phyloP scores from a whole-genome alignment of 2,888 invertebrate species.

The Alcis repandata region DNA sequence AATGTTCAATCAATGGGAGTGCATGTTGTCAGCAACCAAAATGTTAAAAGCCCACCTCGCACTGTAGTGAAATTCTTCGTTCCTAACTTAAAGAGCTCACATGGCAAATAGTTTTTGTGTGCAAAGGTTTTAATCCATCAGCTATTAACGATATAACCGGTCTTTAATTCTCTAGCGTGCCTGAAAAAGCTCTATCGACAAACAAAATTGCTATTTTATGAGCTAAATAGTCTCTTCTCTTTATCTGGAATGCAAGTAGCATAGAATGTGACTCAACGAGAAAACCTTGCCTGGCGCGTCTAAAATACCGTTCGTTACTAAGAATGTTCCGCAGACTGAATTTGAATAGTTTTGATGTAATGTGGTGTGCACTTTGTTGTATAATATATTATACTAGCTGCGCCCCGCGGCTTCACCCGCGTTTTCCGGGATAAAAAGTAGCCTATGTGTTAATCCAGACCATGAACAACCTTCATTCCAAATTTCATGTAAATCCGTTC shows the following conservation, averaged over 20 bases:
- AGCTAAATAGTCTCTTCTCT: background rate
- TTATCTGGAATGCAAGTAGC: conserved; percentile 19
- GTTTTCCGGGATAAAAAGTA: too few relatives aligned
- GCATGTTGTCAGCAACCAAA: background rate
- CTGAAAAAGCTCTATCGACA: background rate
- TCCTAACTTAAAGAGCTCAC: too few relatives aligned
- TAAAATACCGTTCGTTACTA: conserved; percentile 17
- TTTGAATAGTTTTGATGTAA: background rate
- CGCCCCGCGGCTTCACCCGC: too few relatives aligned
- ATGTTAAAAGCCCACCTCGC: background rate
- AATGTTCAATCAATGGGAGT: background rate
- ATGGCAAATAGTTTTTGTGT: too few relatives aligned
- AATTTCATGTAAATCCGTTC: too few relatives aligned
- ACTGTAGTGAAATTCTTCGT: too few relatives aligned
- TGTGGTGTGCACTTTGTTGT: background rate
- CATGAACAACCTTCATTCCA: too few relatives aligned
- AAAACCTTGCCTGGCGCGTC: conserved; percentile 14
- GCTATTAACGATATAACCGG: background rate
- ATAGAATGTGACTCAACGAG: conserved; percentile 25
- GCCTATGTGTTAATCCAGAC: too few relatives aligned
- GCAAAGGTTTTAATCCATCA: too few relatives aligned
- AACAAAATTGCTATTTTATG: background rate
- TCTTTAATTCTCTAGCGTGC: background rate
- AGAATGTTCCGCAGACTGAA: conserved; percentile 6
- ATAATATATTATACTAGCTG: too few relatives aligned